Evolutionary conservation across 2,888 invertebrate genomes (phyloP).

Genomic region (Agrypnus murinus): DNA sequence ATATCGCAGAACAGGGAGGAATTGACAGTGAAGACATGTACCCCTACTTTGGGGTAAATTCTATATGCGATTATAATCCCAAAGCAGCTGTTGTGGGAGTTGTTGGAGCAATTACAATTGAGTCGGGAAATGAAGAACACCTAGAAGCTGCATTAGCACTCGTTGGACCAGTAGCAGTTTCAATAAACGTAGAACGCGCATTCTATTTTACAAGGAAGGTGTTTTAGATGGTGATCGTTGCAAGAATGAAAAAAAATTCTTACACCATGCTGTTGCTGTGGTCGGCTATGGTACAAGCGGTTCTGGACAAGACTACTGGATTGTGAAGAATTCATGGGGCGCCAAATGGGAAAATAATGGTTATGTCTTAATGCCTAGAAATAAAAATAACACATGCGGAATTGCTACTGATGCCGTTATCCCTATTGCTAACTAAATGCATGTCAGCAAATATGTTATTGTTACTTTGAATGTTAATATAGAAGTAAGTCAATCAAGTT

Average conservation of each 20-base stretch:
- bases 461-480: too few species aligned
- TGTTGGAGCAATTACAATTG: conserved; percentile 82
- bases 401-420: conserved; percentile 88
- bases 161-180: conserved; percentile 88
- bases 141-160: conserved; percentile 85
- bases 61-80: conserved; percentile 73
- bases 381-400: conserved; percentile 89
- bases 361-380: conserved; percentile 91
- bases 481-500: too few species aligned
- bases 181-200: conserved; percentile 88
- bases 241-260: conserved; percentile 78
- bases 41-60: conserved; percentile 64
- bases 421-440: too few species aligned
- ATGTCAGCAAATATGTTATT: too few species aligned
- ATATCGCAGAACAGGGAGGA: conserved; percentile 62
- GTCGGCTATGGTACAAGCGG: conserved; percentile 88
- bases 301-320: conserved; percentile 86
- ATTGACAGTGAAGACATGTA: conserved; percentile 64
- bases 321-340: conserved; percentile 92
- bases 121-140: conserved; percentile 78
- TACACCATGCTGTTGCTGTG: conserved; percentile 63
- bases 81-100: conserved; percentile 81
- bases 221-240: conserved; percentile 86
- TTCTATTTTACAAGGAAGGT: conserved; percentile 86
- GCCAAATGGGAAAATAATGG: conserved; percentile 87